Conservation (phyloP, 2,888 invertebrate species). For the Pimpla rufipes region DNA sequence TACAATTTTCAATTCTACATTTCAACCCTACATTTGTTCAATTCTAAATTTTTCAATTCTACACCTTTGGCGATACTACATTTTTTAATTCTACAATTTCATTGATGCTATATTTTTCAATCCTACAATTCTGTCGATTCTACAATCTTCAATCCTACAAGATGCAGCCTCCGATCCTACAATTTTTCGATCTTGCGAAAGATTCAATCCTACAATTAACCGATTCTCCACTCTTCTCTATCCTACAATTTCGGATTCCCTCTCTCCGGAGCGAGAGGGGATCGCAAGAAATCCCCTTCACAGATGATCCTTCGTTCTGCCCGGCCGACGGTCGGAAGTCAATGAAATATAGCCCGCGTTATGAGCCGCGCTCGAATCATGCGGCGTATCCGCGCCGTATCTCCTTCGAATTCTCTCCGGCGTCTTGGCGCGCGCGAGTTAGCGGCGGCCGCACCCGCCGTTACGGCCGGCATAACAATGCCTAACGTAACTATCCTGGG, state of each 20-base stretch:
- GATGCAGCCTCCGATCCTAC: too few species aligned
- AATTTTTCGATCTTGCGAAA: too few species aligned
- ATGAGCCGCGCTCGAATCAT: background rate
- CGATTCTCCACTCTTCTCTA: too few species aligned
- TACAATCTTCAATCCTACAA: background rate
- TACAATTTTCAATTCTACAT: slow-evolving; percentile 1
- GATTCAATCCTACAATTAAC: too few species aligned
- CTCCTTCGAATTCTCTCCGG: slow-evolving; percentile 79
- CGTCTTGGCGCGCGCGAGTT: slow-evolving; percentile 80
- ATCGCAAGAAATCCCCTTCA: background rate
- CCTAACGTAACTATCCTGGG: slow-evolving; percentile 80
- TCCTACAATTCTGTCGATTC: background rate
- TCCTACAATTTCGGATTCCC: background rate
- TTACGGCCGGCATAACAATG: slow-evolving; percentile 84
- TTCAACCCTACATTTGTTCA: background rate
- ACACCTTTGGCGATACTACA: too few species aligned
- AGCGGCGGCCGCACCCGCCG: slow-evolving; percentile 65
- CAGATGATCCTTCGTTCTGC: background rate
- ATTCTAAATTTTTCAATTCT: background rate
- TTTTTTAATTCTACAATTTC: background rate
- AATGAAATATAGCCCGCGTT: background rate
- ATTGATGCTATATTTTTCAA: too few species aligned
- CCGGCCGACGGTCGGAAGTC: background rate
- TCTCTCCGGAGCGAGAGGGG: background rate
- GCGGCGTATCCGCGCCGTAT: slow-evolving; percentile 1